Evolutionary conservation across 92 coral and sea anemone species (phyloP).

Genomic region (Palythoa grandis): DNA sequence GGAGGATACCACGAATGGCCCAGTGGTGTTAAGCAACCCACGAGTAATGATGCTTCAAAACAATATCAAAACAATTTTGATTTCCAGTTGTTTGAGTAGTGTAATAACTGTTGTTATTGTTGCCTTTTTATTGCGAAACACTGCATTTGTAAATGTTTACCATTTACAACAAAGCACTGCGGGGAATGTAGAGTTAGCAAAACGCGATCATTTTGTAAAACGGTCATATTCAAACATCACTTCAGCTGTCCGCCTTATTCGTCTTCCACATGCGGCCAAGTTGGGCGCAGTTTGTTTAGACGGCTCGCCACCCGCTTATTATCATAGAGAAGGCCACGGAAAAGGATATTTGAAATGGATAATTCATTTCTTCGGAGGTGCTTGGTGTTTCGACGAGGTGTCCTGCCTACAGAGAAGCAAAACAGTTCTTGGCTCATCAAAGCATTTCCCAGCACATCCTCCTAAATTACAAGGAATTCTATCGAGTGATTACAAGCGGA

Average conservation of each 20-base stretch:
- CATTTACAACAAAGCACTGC: conserved; percentile 40
- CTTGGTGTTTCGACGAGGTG: conserved; percentile 89
- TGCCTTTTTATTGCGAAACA: conserved; percentile 83
- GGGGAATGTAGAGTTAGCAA: conserved; percentile 9
- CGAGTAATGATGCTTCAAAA: conserved; percentile 20
- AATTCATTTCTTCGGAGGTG: conserved; percentile 90
- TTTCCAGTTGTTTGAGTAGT: conserved; percentile 79
- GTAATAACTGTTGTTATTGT: conserved; percentile 68
- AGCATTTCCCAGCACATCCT: conserved; percentile 73
- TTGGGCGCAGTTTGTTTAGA: conserved; percentile 87
- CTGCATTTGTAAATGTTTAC: conserved; percentile 84
- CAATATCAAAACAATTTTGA: conserved; percentile 57
- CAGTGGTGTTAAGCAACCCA: neutral
- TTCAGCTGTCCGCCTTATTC: conserved; percentile 18
- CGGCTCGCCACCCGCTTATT: conserved; percentile 90
- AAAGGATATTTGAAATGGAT: conserved; percentile 77
- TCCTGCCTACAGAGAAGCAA: conserved; percentile 88
- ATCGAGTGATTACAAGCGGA: conserved; percentile 64
- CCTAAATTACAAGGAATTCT: conserved; percentile 84
- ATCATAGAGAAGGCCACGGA: conserved; percentile 75
- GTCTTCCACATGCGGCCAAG: conserved; percentile 62
- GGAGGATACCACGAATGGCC: neutral
- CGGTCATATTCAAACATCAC: conserved; percentile 27
- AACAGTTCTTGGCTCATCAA: conserved; percentile 78
- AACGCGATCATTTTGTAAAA: neutral